Base-by-base conservation (phyloP, 2,797 vertebrate species). In the Pygocentrus nattereri region DNA sequence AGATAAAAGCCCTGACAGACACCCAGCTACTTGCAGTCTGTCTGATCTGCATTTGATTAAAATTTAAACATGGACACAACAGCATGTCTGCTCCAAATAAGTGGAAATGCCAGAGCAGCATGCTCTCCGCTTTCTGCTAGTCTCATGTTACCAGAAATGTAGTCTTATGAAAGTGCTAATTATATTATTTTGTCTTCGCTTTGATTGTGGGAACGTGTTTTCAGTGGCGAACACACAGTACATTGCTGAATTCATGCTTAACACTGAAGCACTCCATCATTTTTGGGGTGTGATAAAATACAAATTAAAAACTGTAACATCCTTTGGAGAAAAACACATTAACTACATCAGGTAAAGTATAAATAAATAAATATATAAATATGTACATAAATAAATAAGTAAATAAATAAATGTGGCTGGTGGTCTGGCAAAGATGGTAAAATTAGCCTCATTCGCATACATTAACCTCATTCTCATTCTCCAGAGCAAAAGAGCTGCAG, bases 391-490 rank as follows among this genome's bases (percentile, higher is more conserved):
- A 12, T 19, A 52, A 31, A 21, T 31, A 15, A 30, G 27, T 19
- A 31, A 52, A 52, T 30, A 88, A 72, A 91, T 94, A 91, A 91
- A 92, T 91, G 76, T 88, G 91, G 86, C 85, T 86, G 86, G 89
- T 78, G 86, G 89, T 91, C 85, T 94, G 91, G 91, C 91, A 93
- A 93, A 92, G 92, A 93, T 85, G 88, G 89, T 88, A 86, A 89
- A 94, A 94, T 94, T 94, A 93, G 92, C 92, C 91, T 92, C 91
- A 93, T 94, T 90, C 90, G 89, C 91, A 94, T 94, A 94, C 91
- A 93, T 93, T 94, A 94, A 94, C 93, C 92, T 93, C 91, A 92
- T 93, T 93, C 87, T 90, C 88, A 94, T 93, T 94, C 93, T 93
- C 88, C 87, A 85, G 90, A 91, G 93, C 90, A 89, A 86, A 88